Evolutionary conservation across 2,113 vertebrate species (phyloP).

Genomic region (Phoxinus phoxinus): DNA sequence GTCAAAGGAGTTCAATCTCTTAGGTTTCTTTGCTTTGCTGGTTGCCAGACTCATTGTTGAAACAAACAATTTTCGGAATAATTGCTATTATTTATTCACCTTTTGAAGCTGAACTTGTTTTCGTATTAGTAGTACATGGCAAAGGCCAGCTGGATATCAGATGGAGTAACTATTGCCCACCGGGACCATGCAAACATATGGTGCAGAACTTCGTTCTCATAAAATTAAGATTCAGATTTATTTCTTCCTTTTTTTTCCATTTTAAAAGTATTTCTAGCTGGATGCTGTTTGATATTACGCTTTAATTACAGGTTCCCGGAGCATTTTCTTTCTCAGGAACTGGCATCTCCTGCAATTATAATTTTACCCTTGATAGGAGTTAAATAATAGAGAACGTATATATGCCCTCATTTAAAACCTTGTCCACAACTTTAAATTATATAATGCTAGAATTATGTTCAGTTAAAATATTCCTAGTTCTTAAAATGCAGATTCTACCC

Average conservation of each 20-base stretch:
- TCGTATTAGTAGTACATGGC: slow-evolving; percentile 32
- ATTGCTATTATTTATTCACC: slow-evolving; percentile 30
- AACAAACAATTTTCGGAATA: background rate
- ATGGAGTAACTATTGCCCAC: background rate
- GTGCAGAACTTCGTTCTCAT: background rate
- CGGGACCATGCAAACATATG: background rate
- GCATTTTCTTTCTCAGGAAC: background rate
- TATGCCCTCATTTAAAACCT: slow-evolving; percentile 32
- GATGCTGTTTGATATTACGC: background rate
- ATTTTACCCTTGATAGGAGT: slow-evolving; percentile 22
- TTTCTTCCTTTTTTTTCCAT: background rate
- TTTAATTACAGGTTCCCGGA: background rate
- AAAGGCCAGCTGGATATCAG: slow-evolving; percentile 43
- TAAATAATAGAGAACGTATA: slow-evolving; percentile 33
- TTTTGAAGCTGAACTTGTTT: slow-evolving; percentile 24
- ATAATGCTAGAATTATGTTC: slow-evolving; percentile 48
- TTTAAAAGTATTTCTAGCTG: background rate
- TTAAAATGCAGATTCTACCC: slow-evolving; percentile 48
- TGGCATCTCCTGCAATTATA: slow-evolving; percentile 27
- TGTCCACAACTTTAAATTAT: slow-evolving; percentile 22
- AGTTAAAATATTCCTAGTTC: slow-evolving; percentile 45
- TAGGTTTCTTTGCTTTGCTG: background rate
- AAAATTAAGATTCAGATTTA: background rate
- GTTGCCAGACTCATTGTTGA: background rate
- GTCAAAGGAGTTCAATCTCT: background rate